phyloP scores from a whole-genome alignment of 2,888 invertebrate genomes.

The Dinocampus coccinellae region DNA sequence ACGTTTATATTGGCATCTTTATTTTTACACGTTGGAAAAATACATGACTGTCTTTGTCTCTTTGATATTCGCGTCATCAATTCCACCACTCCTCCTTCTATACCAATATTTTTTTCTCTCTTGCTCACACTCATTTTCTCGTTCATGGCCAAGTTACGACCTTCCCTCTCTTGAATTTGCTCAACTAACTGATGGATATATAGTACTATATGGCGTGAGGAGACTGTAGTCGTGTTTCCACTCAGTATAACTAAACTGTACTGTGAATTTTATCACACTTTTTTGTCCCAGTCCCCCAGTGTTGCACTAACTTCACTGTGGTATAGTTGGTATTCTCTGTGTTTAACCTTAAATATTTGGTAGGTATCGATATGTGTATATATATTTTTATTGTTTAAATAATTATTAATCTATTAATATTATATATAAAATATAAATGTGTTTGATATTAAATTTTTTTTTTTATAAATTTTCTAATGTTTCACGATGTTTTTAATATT shows the following conservation, averaged over 20 bases:
- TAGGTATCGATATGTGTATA: no score
- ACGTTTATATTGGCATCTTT: neutral
- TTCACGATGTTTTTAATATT: no score
- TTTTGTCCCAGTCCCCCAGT: constrained; percentile 49
- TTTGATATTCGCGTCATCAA: constrained; percentile 28
- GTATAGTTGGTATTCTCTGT: constrained; percentile 46
- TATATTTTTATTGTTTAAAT: constrained; percentile 5
- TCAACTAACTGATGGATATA: constrained; percentile 18
- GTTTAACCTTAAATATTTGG: constrained; percentile 39
- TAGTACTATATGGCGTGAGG: constrained; percentile 4
- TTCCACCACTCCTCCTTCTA: constrained; percentile 27
- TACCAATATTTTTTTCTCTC: constrained; percentile 21
- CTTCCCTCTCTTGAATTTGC: constrained; percentile 40
- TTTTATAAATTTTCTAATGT: no score
- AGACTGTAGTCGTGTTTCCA: neutral
- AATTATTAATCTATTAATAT: no score
- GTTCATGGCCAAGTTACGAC: constrained; percentile 43
- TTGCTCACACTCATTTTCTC: constrained; percentile 25
- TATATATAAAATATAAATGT: no score
- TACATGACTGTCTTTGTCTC: no score
- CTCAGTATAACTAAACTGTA: constrained; percentile 47
- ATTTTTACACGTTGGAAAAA: no score
- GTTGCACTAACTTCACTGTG: constrained; percentile 50
- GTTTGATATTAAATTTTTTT: no score
- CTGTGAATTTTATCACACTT: constrained; percentile 48